Evolutionary conservation across 1,140 invertebrate species (phyloP).

Genomic region (Drosophila nasuta): DNA sequence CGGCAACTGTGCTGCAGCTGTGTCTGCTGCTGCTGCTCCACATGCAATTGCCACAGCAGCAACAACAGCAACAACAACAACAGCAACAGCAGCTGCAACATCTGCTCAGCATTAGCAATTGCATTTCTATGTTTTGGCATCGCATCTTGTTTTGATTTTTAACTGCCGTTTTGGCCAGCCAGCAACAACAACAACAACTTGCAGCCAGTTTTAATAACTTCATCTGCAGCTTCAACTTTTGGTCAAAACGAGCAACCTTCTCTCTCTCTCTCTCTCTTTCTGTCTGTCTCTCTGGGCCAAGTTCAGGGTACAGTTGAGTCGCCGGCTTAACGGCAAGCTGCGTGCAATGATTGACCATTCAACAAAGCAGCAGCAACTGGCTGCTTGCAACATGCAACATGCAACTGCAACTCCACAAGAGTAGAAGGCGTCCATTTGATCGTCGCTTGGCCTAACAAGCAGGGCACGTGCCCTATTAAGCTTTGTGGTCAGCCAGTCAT

Average conservation of each 20-base stretch:
- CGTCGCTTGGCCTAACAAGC: slow-evolving; percentile 63
- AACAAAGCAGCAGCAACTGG: slow-evolving; percentile 20
- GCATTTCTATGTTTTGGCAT: slow-evolving; percentile 41
- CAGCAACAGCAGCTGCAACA: slow-evolving; percentile 25
- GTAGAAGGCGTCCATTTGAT: slow-evolving; percentile 38
- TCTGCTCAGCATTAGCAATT: slow-evolving; percentile 42
- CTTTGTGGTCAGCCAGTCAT: slow-evolving; percentile 60
- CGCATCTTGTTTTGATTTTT: slow-evolving; percentile 29
- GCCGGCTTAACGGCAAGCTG: slow-evolving; percentile 66
- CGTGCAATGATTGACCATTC: slow-evolving; percentile 68
- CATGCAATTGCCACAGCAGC: slow-evolving; percentile 32
- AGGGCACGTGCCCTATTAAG: slow-evolving; percentile 66
- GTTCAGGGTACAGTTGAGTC: slow-evolving; percentile 65
- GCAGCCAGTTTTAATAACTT: slow-evolving; percentile 73
- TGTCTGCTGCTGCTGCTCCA: slow-evolving; percentile 54
- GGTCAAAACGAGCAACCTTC: background rate
- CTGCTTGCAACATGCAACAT: background rate
- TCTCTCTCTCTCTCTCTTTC: background rate
- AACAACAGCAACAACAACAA: no score
- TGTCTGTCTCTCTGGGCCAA: background rate
- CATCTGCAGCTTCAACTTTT: slow-evolving; percentile 42
- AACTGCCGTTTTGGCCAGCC: slow-evolving; percentile 32
- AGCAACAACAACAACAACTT: slow-evolving; percentile 32
- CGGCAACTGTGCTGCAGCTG: slow-evolving; percentile 50
- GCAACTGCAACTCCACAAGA: slow-evolving; percentile 16